Base-by-base conservation (phyloP, 2,888 invertebrate genomes). In the Eumerus sabulonum region DNA sequence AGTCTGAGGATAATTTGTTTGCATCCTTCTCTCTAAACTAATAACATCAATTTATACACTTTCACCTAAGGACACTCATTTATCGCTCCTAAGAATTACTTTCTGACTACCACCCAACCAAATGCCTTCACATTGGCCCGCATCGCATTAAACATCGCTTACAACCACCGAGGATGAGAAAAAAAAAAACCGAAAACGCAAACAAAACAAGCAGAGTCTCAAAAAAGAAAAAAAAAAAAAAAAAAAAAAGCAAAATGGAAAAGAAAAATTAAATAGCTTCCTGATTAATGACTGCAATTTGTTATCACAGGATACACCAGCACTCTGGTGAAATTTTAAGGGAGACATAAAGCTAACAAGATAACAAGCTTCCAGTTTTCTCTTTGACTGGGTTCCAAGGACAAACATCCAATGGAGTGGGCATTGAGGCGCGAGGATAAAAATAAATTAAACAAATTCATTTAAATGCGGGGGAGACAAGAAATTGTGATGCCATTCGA, bases 251-350 rank as follows among this genome's bases (percentile, higher is more conserved):
- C 3, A 27, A 27, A 27, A 27, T 4, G 27, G 27, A 27, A 27
- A 27, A 27, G 27, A 27, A 27, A 27, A 59, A 66, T 64, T 77
- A 77, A 77, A 73, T 77, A 77, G 77, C 77, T 77, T 40, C 73
- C 73, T 77, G 77, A 77, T 77, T 72, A 77, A 77, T 77, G 77
- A 67, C 73, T 77, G 77, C 77, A 72, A 77, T 77, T 77, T 77
- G 67, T 77, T 77, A 67, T 72, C 62, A 57, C 63, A 73, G 73
- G 42, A 56, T 63, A 67, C 13, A 48, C 62, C 35, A 48, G 13
- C 38, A 36, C 48, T 38, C 48, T n/a, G 16, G 12, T 7, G 7
- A 27, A 27, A 27, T 27, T 27, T 27, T 27, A 27, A 27, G 27
- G 27, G 27, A 7, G 7, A 27, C 27, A 7, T 27, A 7, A 44